Conservation (phyloP, 2,888 invertebrate species). For the Tineola bisselliella region DNA sequence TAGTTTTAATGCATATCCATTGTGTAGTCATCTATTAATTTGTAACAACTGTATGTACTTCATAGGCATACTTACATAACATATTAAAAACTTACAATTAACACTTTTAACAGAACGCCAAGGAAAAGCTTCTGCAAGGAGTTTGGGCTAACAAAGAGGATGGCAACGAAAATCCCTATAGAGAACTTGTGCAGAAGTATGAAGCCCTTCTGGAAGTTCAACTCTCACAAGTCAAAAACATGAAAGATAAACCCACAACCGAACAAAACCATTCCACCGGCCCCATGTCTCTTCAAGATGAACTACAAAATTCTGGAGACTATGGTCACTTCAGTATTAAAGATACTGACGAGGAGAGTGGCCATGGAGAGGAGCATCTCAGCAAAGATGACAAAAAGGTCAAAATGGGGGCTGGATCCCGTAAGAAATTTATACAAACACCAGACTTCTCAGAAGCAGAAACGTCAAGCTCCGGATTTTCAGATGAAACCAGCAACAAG, state of each 20-base stretch:
- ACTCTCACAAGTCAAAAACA: slow-evolving; percentile 68
- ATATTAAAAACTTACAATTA: slow-evolving; percentile 9
- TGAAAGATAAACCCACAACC: slow-evolving; percentile 40
- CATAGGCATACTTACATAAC: neutral
- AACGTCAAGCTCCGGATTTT: slow-evolving; percentile 85
- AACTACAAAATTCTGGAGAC: slow-evolving; percentile 78
- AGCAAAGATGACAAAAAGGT: slow-evolving; percentile 54
- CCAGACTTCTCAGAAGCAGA: slow-evolving; percentile 89
- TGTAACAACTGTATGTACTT: neutral
- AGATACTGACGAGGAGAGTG: slow-evolving; percentile 73
- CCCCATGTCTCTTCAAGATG: slow-evolving; percentile 73
- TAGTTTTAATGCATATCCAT: neutral
- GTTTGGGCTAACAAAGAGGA: slow-evolving; percentile 64
- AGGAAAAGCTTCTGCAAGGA: slow-evolving; percentile 61
- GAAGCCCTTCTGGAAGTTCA: slow-evolving; percentile 84
- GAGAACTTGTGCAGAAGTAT: slow-evolving; percentile 85
- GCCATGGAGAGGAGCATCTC: slow-evolving; percentile 65
- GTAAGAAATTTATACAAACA: slow-evolving; percentile 74
- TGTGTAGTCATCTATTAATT: neutral
- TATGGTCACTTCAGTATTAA: slow-evolving; percentile 72
- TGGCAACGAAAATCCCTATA: slow-evolving; percentile 75
- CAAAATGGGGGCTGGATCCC: slow-evolving; percentile 43
- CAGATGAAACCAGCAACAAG: slow-evolving; percentile 86
- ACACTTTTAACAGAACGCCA: slow-evolving; percentile 47
- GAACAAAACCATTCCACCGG: slow-evolving; percentile 47